These are phyloP conservation scores for Petrocephalus microphthalmus DNA, from an alignment of 2,113 vertebrate genomes.

Conservation along the genomic window DNA sequence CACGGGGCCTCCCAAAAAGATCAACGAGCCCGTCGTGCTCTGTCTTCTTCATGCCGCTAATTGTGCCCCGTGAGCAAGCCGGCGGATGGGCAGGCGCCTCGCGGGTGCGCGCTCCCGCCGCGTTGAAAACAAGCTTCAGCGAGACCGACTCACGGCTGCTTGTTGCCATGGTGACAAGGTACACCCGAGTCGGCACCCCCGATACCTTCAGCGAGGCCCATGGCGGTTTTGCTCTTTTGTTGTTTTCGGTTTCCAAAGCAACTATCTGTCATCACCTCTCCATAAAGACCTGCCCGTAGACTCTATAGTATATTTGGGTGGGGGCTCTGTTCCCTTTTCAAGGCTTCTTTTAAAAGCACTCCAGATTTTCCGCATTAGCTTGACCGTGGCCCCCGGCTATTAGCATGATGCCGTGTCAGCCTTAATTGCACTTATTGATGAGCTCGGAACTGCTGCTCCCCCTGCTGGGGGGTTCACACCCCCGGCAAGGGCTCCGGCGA, in stretches of 20 bases:
- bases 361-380: not conserved
- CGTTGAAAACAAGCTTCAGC: not conserved
- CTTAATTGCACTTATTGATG: not conserved
- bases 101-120: not conserved
- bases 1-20: not conserved
- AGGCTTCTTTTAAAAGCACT: not conserved
- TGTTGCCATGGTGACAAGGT: conserved; percentile 20
- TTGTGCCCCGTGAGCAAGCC: not conserved
- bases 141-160: not conserved
- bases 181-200: not conserved
- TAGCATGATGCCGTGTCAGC: not conserved
- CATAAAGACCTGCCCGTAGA: not conserved
- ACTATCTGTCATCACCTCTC: conserved; percentile 21
- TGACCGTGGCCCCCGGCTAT: not conserved
- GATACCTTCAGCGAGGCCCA: conserved; percentile 16
- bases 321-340: not conserved
- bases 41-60: conserved; percentile 4
- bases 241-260: conserved; percentile 14
- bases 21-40: not conserved
- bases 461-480: not conserved
- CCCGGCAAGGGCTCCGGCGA: not conserved
- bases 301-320: not conserved
- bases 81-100: not conserved
- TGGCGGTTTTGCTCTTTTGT: conserved; percentile 17
- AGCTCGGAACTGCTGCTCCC: not conserved